Base-by-base conservation (phyloP, 2,113 vertebrate genomes). In the Lepisosteus osseus region DNA sequence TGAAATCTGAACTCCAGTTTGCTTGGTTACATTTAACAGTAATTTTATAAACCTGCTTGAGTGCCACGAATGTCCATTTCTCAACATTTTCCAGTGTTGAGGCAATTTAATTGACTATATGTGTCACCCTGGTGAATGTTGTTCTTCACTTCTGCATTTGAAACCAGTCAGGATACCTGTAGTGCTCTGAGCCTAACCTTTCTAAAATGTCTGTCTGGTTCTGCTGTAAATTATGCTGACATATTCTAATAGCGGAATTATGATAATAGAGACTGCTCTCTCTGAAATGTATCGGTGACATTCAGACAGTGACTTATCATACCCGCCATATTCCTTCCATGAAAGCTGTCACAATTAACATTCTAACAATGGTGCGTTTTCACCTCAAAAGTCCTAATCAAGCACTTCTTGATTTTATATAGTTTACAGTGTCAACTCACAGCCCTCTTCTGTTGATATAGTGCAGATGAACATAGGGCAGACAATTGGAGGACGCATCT, bases 241-340 rank as follows among this genome's bases (percentile, higher is more conserved):
- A 71, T 76, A 77, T 74, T 78, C 71, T 83, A 83, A 86, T 85
- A 77, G 75, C 75, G 79, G 84, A 79, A 86, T 88, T 88, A 87
- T 79, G 80, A 84, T 47, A 72, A 67, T 81, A n/a, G 56, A 59
- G n/a, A 59, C 11, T 59, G n/a, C 56, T 59, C 12, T 59, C 56
- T 59, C 12, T 59, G 13, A 6, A 59, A 59, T 59, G 7, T 59
- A 59, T 59, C 4, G 3, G 11, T 59, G 56, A 59, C 56, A 12
- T 59, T 59, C 13, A 59, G 12, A 59, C 56, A 59, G 4, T 59
- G 56, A 12, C 56, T 59, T 59, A n/a, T 59, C 56, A 14, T 13
- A 59, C 7, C 7, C 13, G 11, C 56, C 47, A 51, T 9, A 51
- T 51, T 51, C 5, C 1, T 9, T 51, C 56, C 7, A 0, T 4